Conservation (phyloP, 2,797 vertebrate genomes). For the Todus mexicanus region DNA sequence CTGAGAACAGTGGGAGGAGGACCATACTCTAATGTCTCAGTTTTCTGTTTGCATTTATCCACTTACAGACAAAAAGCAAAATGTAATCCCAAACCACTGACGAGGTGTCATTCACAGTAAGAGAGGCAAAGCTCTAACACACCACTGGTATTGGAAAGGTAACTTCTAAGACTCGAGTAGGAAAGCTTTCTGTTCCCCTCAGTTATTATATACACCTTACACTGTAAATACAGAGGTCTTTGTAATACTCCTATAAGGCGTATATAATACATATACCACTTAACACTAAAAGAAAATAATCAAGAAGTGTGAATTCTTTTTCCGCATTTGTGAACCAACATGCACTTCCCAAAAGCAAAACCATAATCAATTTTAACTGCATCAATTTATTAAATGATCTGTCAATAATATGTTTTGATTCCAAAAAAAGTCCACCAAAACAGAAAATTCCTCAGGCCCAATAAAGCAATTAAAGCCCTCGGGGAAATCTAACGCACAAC, state of each 20-base stretch:
- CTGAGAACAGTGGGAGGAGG: neutral
- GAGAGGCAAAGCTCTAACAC: neutral
- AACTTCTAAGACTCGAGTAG: neutral
- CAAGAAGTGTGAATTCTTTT: neutral
- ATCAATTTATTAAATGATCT: conserved; percentile 30
- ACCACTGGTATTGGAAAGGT: neutral
- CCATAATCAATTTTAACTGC: neutral
- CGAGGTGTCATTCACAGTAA: neutral
- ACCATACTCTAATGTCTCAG: neutral
- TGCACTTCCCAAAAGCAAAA: neutral
- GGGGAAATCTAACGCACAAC: neutral
- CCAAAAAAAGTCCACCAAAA: neutral
- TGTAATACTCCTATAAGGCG: neutral
- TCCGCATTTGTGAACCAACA: neutral
- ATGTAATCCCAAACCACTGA: neutral
- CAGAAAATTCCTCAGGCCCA: neutral
- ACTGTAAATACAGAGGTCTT: neutral
- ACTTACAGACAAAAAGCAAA: neutral
- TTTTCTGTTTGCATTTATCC: neutral
- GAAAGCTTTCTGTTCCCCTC: neutral
- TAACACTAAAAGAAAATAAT: conserved; percentile 5
- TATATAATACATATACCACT: neutral
- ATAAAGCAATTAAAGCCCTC: neutral
- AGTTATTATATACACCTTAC: neutral
- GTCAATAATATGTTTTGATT: neutral